Base-by-base conservation (phyloP, 1,140 invertebrate species). In the Armadillidium nasatum region DNA sequence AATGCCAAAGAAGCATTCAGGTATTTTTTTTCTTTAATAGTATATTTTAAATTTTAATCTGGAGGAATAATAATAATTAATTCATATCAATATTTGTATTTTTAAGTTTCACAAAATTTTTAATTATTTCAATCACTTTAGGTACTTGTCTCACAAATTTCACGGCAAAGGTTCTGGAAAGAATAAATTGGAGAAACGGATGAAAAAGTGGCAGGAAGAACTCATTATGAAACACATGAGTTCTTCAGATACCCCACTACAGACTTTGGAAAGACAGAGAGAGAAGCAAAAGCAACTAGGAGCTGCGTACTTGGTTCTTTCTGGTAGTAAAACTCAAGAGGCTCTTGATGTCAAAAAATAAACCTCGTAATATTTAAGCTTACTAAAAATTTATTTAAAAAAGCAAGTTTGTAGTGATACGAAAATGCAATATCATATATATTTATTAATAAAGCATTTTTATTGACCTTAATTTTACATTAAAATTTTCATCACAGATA, bases 101-200 rank as follows among this genome's bases (percentile, higher is more conserved):
- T 33, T n/a, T n/a, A n/a, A n/a, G n/a, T n/a, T n/a, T n/a, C n/a
- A n/a, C n/a, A n/a, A n/a, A n/a, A n/a, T n/a, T n/a, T n/a, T n/a
- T n/a, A n/a, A n/a, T n/a, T 33, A 33, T 33, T 33, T 33, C 33
- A 6, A 33, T 33, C 33, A 80, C 80, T 76, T 7, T 79, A 88
- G 92, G 81, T 94, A 94, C 87, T 86, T 97, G 15, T 96, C 94
- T 19, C 96, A 99, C 84, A 97, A 98, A 86, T 99, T 99, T 85
- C 98, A 99, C 87, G 98, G 98, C 22, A 99, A 99, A 88, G 96
- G 96, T 19, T 95, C 96, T 10, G 97, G 97, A 69, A 99, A 99
- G 85, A 99, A 98, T 87, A 99, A 99, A 86, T 90, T 91, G 60
- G 98, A 99, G 84, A 99, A 99, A 85, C 88, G 97, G 83, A 90